Evolutionary conservation across 2,797 vertebrate genomes (phyloP).

Genomic region (Falco novaeseelandiae): DNA sequence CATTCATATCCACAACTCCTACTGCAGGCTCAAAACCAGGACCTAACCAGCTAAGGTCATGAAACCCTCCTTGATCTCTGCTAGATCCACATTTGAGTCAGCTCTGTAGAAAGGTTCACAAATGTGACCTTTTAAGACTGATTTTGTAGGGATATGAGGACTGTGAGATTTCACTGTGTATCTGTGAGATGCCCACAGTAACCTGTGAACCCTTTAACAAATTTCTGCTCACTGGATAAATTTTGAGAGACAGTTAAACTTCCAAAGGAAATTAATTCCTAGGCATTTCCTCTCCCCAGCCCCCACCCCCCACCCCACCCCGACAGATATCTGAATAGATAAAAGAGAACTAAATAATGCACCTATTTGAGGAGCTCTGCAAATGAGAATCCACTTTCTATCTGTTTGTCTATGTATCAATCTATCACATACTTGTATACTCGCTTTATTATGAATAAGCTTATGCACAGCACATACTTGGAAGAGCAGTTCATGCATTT

Average conservation of each 20-base stretch:
- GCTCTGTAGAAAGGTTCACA: neutral
- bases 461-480: neutral
- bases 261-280: neutral
- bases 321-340: neutral
- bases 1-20: neutral
- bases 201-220: neutral
- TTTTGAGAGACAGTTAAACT: neutral
- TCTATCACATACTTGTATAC: neutral
- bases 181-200: neutral
- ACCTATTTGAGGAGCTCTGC: neutral
- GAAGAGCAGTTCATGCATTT: neutral
- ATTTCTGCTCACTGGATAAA: neutral
- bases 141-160: neutral
- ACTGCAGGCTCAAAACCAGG: neutral
- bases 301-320: neutral
- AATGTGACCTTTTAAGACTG: neutral
- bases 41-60: neutral
- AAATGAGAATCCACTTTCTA: constrained; percentile 21
- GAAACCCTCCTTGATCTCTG: neutral
- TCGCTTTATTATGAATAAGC: neutral
- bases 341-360: neutral
- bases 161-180: neutral
- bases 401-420: constrained; percentile 36
- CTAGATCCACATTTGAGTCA: neutral
- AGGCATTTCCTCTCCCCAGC: neutral